Evolutionary conservation across 2,888 invertebrate genomes (phyloP), one percentile per base, ranked within the genome.

Genomic region (Hyppa rectilinea): DNA sequence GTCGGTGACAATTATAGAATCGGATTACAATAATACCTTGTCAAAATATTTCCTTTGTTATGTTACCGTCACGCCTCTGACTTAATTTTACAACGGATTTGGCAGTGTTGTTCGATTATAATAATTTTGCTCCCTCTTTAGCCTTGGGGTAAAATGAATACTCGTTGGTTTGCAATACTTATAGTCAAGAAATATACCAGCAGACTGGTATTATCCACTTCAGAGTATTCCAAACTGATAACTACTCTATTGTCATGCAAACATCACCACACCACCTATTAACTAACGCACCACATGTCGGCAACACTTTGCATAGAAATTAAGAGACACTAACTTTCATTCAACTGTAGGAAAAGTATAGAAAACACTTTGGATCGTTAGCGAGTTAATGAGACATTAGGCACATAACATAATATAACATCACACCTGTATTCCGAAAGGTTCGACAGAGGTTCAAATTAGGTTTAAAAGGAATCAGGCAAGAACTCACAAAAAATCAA

Each of bases 241-340:
- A 67, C 40, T 63, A 47, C 17, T 31, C n/a, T 40, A 60, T 63
- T 77, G 66, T 67, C 29, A 79, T 78, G 66, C 74, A 58, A 59
- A 49, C 49, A n/a, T 23, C 12, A 20, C 20, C 23, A 5, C 34
- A 58, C 9, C 50, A 64, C 5, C 71, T 55, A 55, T 60, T 75
- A 67, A 71, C 38, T 34, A 71, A 61, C 36, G 29, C 55, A 71
- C 43, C 52, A 58, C 40, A 38, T 76, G 65, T 61, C 52, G 47
- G 38, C 50, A 56, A 17, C 14, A 50, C 20, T 75, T 47, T 61
- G 55, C 61, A 61, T 78, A 23, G n/a, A 47, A 36, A 49, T 43
- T 36, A 52, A 31, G 55, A 58, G 52, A 36, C 34, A 50, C 20
- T 56, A 36, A 65, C 38, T 71, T 52, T 52, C 45, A 74, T 64